phyloP scores from a whole-genome alignment of 2,113 vertebrate genomes.

The Gymnogyps californianus region DNA sequence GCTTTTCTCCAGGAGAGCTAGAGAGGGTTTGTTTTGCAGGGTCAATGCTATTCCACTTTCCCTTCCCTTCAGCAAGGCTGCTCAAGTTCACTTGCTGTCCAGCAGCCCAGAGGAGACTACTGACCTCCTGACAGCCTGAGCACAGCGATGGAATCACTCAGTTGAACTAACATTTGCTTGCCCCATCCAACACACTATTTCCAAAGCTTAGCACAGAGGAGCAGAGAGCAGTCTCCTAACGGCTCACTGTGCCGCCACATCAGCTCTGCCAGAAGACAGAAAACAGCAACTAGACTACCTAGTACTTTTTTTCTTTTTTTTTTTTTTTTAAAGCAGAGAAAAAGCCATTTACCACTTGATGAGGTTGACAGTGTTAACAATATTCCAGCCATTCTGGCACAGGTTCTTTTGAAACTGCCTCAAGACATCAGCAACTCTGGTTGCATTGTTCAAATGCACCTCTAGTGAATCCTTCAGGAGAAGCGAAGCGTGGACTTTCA shows the following conservation, averaged over 20 bases:
- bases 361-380: conserved; percentile 64
- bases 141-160: too few relatives aligned
- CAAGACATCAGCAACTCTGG: conserved; percentile 78
- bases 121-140: background rate
- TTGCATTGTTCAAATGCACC: conserved; percentile 76
- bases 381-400: conserved; percentile 62
- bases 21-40: background rate
- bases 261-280: background rate
- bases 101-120: background rate
- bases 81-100: background rate
- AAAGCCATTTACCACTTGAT: conserved; percentile 68
- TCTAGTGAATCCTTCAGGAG: conserved; percentile 76
- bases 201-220: background rate
- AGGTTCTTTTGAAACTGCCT: conserved; percentile 77
- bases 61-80: background rate
- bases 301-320: too few relatives aligned
- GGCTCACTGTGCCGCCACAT: background rate
- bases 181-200: background rate
- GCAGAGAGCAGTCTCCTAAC: background rate
- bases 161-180: background rate
- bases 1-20: background rate
- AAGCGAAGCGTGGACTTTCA: conserved; percentile 79
- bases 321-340: background rate
- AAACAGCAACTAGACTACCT: background rate
- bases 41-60: background rate